Conservation (phyloP, 2,888 invertebrate genomes). For the Auanema freiburgensis region DNA sequence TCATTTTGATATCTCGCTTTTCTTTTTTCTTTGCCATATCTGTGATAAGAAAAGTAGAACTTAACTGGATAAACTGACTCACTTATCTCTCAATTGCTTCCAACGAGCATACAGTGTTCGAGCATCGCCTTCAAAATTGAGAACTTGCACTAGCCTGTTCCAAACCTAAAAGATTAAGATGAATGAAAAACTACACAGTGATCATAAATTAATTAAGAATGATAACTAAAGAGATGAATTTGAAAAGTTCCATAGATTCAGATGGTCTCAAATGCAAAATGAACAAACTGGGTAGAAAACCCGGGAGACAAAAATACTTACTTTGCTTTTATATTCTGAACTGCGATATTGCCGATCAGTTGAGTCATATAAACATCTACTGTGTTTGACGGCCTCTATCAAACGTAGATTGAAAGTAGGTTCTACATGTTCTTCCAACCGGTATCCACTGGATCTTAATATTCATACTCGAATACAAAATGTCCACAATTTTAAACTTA, state of each 20-base stretch:
- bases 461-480: neutral
- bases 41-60: conserved; percentile 16
- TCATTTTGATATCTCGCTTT: conserved; percentile 50
- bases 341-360: conserved; percentile 54
- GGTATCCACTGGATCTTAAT: conserved; percentile 5
- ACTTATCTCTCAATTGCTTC: conserved; percentile 60
- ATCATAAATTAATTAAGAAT: too few species aligned
- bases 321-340: conserved; percentile 53
- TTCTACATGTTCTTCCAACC: conserved; percentile 25
- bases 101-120: conserved; percentile 49
- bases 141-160: conserved; percentile 37
- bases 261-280: too few species aligned
- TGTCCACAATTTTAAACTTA: too few species aligned
- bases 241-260: too few species aligned
- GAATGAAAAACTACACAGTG: too few species aligned
- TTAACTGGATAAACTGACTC: neutral
- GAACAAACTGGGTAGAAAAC: too few species aligned
- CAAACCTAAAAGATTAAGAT: conserved; percentile 30
- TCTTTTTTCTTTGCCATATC: conserved; percentile 57
- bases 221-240: conserved; percentile 2
- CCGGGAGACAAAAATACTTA: too few species aligned
- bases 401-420: conserved; percentile 55
- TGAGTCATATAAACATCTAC: conserved; percentile 54
- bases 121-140: conserved; percentile 56
- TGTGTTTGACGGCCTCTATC: conserved; percentile 55